Conservation (phyloP, 1,140 invertebrate species). For the Piezodorus guildinii region DNA sequence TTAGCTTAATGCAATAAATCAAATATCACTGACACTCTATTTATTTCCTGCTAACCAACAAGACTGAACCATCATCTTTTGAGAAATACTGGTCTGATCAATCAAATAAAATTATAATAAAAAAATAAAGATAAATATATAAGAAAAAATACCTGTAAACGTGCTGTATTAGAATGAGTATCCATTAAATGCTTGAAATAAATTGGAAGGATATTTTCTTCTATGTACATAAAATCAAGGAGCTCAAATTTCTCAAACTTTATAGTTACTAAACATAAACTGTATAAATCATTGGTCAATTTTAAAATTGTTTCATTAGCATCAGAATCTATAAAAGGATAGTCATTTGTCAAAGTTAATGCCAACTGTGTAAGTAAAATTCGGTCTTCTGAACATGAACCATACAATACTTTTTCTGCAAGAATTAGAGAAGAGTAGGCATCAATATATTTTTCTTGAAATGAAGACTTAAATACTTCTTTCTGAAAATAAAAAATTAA, state of each 20-base stretch:
- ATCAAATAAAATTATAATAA: no score
- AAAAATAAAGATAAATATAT: no score
- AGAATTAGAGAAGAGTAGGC: slow-evolving; percentile 58
- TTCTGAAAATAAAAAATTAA: neutral
- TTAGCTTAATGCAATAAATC: no score
- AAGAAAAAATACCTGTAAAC: slow-evolving; percentile 35
- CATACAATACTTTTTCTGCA: slow-evolving; percentile 57
- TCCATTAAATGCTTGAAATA: slow-evolving; percentile 62
- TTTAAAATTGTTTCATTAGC: slow-evolving; percentile 38
- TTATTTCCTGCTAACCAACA: no score
- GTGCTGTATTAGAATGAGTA: slow-evolving; percentile 46
- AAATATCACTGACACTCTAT: no score
- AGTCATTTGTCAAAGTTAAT: slow-evolving; percentile 49
- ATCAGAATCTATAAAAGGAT: slow-evolving; percentile 41
- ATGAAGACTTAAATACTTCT: neutral
- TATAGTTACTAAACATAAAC: slow-evolving; percentile 46
- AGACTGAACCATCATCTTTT: no score
- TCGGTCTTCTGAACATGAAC: slow-evolving; percentile 51
- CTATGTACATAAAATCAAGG: slow-evolving; percentile 72
- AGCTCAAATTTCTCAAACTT: slow-evolving; percentile 50
- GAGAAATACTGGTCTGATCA: no score
- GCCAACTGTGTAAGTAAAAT: slow-evolving; percentile 52
- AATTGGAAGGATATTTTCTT: slow-evolving; percentile 59
- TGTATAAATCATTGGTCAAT: slow-evolving; percentile 49
- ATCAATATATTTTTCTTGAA: slow-evolving; percentile 45